Conservation (phyloP, 2,797 vertebrate species). For the Sebastes vulpes region DNA sequence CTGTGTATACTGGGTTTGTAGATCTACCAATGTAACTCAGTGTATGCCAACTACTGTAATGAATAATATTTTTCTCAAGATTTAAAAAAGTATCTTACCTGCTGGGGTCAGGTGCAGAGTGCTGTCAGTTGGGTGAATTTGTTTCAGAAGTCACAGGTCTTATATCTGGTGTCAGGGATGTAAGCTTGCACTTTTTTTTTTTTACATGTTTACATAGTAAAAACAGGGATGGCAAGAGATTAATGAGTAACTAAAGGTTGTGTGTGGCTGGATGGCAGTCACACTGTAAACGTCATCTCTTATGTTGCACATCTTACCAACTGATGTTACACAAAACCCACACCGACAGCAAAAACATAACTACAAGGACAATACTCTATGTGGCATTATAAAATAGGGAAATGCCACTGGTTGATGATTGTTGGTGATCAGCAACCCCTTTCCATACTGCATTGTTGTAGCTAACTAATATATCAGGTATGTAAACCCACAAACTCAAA, state of each 20-base stretch:
- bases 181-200: not conserved
- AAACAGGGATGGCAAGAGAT: constrained; percentile 16
- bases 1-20: not conserved
- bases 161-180: not conserved
- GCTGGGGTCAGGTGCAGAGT: not conserved
- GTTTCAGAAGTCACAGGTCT: not conserved
- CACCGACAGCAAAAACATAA: not conserved
- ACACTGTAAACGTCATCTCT: not conserved
- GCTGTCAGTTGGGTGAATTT: not conserved
- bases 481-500: too few relatives aligned
- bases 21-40: not conserved
- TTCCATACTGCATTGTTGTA: not conserved
- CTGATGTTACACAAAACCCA: not conserved
- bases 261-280: not conserved
- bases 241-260: constrained; percentile 31
- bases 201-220: constrained; percentile 22
- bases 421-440: not conserved
- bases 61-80: not conserved
- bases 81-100: constrained; percentile 33
- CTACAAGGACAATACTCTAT: not conserved
- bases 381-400: not conserved
- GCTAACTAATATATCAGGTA: too few relatives aligned
- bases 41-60: not conserved
- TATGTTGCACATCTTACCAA: not conserved
- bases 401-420: not conserved